Conservation (phyloP, 2,113 vertebrate genomes). For the Puma concolor region DNA sequence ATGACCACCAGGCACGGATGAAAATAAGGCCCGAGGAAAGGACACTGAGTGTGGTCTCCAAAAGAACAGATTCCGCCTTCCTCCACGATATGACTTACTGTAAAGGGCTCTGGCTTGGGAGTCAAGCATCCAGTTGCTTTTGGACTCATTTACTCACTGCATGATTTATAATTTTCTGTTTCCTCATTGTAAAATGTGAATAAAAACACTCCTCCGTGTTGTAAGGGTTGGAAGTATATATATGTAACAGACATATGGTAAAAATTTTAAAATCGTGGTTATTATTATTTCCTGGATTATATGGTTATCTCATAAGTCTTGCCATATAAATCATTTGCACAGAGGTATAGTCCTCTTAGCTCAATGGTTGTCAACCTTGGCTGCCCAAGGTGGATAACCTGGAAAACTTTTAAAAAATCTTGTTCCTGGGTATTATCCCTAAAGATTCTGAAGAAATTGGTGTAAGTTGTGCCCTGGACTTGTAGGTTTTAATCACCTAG, state of each 20-base stretch:
- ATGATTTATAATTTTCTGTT: constrained; percentile 7
- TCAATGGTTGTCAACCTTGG: neutral
- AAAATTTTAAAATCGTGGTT: neutral
- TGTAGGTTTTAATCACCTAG: neutral
- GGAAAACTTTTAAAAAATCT: neutral
- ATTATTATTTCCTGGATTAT: neutral
- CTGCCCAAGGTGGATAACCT: neutral
- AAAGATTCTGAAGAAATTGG: neutral
- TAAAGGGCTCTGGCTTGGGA: neutral
- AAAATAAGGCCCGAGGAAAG: neutral
- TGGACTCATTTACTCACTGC: neutral
- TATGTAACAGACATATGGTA: neutral
- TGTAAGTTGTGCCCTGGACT: neutral
- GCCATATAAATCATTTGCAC: neutral
- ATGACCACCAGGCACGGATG: neutral
- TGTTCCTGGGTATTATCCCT: neutral
- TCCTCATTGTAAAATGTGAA: neutral
- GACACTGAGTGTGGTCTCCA: neutral
- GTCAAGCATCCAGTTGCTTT: neutral
- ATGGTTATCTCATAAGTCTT: neutral
- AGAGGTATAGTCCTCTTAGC: neutral
- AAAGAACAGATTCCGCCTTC: neutral
- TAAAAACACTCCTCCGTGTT: neutral
- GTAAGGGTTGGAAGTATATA: neutral
- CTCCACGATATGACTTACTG: neutral